Evolutionary conservation across 92 coral and sea anemone species (phyloP).

Genomic region (Epizoanthus ramosus): DNA sequence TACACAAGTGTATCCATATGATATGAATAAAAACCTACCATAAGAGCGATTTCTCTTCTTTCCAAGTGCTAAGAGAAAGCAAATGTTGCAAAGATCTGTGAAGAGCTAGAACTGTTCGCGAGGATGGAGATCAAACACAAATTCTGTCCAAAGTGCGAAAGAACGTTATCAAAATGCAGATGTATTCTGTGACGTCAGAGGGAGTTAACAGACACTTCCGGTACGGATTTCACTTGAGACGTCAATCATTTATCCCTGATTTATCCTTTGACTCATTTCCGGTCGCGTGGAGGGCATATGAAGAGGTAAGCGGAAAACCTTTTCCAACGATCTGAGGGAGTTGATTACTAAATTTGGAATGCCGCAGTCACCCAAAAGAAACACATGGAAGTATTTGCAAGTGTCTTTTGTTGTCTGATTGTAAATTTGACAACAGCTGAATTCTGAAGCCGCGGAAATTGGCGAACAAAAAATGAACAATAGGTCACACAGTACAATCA

Average conservation of each 20-base stretch:
- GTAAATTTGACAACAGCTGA: too few relatives aligned
- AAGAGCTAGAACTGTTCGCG: too few relatives aligned
- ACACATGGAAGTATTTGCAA: not conserved
- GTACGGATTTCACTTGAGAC: not conserved
- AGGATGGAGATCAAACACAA: too few relatives aligned
- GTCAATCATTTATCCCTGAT: not conserved
- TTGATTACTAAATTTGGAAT: conserved; percentile 17
- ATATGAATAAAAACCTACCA: not conserved
- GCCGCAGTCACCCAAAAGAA: not conserved
- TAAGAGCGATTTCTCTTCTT: not conserved
- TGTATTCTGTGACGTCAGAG: conserved; percentile 20
- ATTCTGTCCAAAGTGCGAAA: too few relatives aligned
- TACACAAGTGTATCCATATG: too few relatives aligned
- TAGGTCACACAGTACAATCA: too few relatives aligned
- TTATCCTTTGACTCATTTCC: not conserved
- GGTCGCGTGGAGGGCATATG: not conserved
- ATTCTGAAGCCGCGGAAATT: too few relatives aligned
- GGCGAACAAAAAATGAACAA: too few relatives aligned
- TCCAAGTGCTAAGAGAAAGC: not conserved
- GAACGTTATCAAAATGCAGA: too few relatives aligned
- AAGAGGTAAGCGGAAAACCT: too few relatives aligned
- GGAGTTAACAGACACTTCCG: not conserved
- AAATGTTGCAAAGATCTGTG: not conserved
- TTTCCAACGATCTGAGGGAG: not conserved
- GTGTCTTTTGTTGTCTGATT: too few relatives aligned